Evolutionary conservation across 2,113 vertebrate genomes (phyloP).

Genomic region (Salminus brasiliensis): DNA sequence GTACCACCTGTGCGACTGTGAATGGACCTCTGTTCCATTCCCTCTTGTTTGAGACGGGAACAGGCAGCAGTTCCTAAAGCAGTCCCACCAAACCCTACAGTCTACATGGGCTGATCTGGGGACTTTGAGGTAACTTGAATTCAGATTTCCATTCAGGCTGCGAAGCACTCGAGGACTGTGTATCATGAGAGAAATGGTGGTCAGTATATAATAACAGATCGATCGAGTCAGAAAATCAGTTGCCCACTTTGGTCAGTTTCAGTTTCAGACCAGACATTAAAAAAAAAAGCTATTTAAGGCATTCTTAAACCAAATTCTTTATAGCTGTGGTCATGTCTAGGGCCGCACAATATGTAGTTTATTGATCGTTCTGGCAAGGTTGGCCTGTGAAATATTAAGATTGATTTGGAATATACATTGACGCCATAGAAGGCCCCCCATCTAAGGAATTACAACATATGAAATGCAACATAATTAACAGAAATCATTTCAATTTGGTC

Average conservation of each 20-base stretch:
- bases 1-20: not conserved
- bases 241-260: constrained; percentile 51
- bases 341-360: constrained; percentile 53
- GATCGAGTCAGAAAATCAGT: constrained; percentile 41
- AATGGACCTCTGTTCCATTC: not conserved
- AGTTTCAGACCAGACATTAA: constrained; percentile 31
- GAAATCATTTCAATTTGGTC: not conserved
- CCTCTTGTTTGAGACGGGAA: not conserved
- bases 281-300: constrained; percentile 69
- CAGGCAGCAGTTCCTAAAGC: constrained; percentile 1
- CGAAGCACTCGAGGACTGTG: not conserved
- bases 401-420: too few species aligned
- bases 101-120: not conserved
- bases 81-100: not conserved
- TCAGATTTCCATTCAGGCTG: not conserved
- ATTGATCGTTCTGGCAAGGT: not conserved
- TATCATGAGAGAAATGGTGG: not conserved
- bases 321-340: constrained; percentile 62
- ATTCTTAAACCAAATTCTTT: constrained; percentile 64
- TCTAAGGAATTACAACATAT: not conserved
- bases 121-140: constrained; percentile 22
- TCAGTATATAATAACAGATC: not conserved
- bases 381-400: not conserved
- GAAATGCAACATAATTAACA: not conserved
- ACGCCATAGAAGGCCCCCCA: too few species aligned